phyloP scores from a whole-genome alignment of 2,113 vertebrate species.

The Narcine bancroftii region DNA sequence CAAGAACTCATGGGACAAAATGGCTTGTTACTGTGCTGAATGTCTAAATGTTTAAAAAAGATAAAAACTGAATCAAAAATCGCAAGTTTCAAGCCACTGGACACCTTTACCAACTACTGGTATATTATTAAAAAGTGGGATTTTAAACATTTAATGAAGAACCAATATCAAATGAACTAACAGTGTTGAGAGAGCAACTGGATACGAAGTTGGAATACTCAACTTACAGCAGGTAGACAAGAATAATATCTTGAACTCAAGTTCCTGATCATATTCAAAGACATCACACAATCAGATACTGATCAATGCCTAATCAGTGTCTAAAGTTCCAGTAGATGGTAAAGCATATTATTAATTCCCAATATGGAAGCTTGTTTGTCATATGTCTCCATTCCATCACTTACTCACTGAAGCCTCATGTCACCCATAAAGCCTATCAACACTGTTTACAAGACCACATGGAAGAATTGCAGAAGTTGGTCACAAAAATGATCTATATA shows the following conservation, averaged over 20 bases:
- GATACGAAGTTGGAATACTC: neutral
- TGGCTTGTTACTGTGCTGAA: too few species aligned
- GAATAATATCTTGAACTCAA: neutral
- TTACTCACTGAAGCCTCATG: neutral
- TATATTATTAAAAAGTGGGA: neutral
- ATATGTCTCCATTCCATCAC: neutral
- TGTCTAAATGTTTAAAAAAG: too few species aligned
- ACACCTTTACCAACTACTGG: neutral
- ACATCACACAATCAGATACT: neutral
- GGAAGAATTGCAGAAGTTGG: too few species aligned
- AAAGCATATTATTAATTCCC: neutral
- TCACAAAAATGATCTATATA: neutral
- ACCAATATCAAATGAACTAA: neutral
- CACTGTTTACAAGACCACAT: neutral
- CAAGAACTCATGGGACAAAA: too few species aligned
- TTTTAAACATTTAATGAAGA: neutral
- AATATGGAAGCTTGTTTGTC: neutral
- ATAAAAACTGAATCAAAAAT: constrained; percentile 18
- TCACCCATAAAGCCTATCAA: neutral
- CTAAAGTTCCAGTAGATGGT: neutral
- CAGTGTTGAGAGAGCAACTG: neutral
- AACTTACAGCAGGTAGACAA: neutral
- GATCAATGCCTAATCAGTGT: neutral
- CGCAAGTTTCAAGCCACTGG: neutral
- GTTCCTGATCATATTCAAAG: neutral